phyloP scores from a whole-genome alignment of 2,113 vertebrate species.

The Anseranas semipalmata region DNA sequence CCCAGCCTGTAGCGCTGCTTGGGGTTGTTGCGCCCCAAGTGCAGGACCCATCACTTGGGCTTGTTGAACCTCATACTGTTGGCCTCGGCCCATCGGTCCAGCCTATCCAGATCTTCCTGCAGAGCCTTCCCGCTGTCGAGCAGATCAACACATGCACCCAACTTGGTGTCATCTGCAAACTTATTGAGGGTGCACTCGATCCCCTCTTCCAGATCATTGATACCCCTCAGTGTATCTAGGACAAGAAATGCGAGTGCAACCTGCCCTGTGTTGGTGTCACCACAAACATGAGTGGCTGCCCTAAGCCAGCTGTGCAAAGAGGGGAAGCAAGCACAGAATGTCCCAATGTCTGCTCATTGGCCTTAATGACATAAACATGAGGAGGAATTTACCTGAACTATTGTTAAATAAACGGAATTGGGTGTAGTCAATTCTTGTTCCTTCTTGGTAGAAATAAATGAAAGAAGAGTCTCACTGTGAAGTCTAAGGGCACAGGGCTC shows the following conservation, averaged over 20 bases:
- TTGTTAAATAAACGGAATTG: accelerated
- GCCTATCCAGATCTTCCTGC: too few relatives aligned
- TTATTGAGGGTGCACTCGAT: too few relatives aligned
- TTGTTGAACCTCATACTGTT: too few relatives aligned
- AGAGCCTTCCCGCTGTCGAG: too few relatives aligned
- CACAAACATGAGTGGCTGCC: background rate
- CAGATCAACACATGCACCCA: too few relatives aligned
- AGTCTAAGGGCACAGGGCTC: background rate
- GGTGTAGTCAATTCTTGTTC: accelerated
- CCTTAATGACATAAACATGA: background rate
- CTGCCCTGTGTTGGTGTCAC: background rate
- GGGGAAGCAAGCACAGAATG: background rate
- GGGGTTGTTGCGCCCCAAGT: too few relatives aligned
- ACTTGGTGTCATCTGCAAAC: too few relatives aligned
- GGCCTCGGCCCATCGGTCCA: too few relatives aligned
- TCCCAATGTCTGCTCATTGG: background rate
- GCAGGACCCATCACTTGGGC: too few relatives aligned
- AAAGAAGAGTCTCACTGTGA: background rate
- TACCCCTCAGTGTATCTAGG: background rate
- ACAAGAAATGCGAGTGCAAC: accelerated
- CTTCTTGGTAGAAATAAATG: background rate
- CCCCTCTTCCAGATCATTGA: too few relatives aligned
- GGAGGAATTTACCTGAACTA: accelerated
- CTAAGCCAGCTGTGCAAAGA: background rate
- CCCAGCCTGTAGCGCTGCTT: too few relatives aligned